Percentiles rank a stretch among this genome's conserved stretches.
These are phyloP conservation scores for Ctenopoma kingsleyae DNA, from an alignment of 2,797 vertebrate species.

Conservation along the genomic window DNA sequence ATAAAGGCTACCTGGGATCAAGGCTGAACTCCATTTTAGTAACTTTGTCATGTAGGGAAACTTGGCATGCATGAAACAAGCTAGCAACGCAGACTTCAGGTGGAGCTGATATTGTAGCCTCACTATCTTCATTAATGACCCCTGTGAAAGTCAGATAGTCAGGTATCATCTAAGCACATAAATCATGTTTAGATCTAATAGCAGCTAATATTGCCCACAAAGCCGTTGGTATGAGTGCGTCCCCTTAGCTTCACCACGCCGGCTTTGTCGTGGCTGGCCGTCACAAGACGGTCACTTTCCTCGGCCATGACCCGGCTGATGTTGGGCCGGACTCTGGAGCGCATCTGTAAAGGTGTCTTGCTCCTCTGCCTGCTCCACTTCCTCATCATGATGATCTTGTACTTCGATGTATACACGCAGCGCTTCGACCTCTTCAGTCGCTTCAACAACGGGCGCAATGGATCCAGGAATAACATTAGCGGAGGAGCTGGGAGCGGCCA, in stretches of 20 bases:
- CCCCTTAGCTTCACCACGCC: slow-evolving; percentile 70
- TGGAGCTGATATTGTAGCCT: slow-evolving; percentile 23
- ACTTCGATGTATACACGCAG: slow-evolving; percentile 97
- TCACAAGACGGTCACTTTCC: slow-evolving; percentile 64
- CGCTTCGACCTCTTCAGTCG: slow-evolving; percentile 98
- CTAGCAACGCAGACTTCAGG: slow-evolving; percentile 14
- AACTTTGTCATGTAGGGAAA: slow-evolving; percentile 61
- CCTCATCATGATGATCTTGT: slow-evolving; percentile 97
- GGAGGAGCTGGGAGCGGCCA: slow-evolving; percentile 71
- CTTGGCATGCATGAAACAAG: slow-evolving; percentile 29
- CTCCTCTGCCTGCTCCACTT: slow-evolving; percentile 98
- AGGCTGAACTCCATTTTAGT: slow-evolving; percentile 13
- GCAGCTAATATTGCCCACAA: slow-evolving; percentile 25
- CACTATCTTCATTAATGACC: slow-evolving; percentile 34
- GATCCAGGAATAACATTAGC: slow-evolving; percentile 74
- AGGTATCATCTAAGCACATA: slow-evolving; percentile 22
- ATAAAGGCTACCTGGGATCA: neutral
- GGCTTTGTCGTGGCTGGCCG: slow-evolving; percentile 72
- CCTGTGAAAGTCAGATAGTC: slow-evolving; percentile 45
- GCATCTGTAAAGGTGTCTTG: slow-evolving; percentile 98
- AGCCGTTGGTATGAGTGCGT: slow-evolving; percentile 69
- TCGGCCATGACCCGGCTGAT: slow-evolving; percentile 99
- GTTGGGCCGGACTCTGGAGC: slow-evolving; percentile 98
- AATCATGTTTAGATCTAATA: slow-evolving; percentile 46
- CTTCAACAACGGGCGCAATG: slow-evolving; percentile 89